Evolutionary conservation across 2,888 invertebrate genomes (phyloP), one percentile per base, ranked within the genome.

Genomic region (Hemaris fuciformis): DNA sequence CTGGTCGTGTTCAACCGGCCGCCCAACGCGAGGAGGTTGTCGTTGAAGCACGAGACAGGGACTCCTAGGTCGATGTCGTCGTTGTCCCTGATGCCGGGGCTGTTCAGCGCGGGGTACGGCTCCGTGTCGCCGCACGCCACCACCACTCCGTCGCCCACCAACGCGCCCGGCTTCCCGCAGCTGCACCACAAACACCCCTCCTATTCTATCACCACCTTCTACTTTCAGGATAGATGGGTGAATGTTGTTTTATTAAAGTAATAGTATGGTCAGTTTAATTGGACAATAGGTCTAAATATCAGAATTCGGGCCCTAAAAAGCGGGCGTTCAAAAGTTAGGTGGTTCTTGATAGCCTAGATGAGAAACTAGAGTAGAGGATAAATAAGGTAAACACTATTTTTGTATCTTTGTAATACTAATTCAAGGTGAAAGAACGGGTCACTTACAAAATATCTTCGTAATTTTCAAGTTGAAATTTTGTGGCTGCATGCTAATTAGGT

Each of bases 1-100:
- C 87, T 99, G 62, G 98, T 98, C 0, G 97, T 97, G 69, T 99
- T 99, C 87, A 96, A 96, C 58, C 94, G 97, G 59, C 95, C 96
- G 0, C 93, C 95, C 61, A 94, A 94, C 71, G 93, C 94, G 0
- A 93, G 96, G 71, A 91, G 96, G 62, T 80, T 96, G 20, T 95
- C 96, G 0, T 85, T 95, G 59, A 91, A 91, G 71, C 94, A 95
- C 20, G 96, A 96, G 79, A 94, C 95, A 8, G 94, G 95, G 0
- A 98, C 98, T 0, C 98, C 98, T 0, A 90, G 89, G 61, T 93
- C 93, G 0, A 90, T 93, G 88, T 91, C 91, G 0, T 93, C 93
- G 0, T 65, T 93, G 34, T 89, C 93, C 0, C 68, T 88, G 42
- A 79, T 85, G 0, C 88, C 91, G 1, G 87, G 85, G 3, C 42